Conservation (phyloP, 2,113 vertebrate species). For the Eulacestoma nigropectus region DNA sequence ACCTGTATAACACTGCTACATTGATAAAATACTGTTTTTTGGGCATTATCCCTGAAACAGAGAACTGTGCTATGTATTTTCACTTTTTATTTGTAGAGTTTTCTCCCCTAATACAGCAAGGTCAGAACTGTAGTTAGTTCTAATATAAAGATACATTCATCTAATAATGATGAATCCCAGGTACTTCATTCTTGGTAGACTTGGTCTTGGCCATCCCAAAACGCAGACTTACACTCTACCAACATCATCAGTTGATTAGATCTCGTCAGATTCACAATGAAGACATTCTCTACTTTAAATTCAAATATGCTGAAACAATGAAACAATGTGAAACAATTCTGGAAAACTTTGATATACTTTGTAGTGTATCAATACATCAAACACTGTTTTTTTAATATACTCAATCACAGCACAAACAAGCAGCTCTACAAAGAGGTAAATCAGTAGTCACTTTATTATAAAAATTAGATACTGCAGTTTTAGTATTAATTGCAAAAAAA, state of each 20-base stretch:
- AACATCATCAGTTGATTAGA: background rate
- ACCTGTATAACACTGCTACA: background rate
- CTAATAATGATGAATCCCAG: background rate
- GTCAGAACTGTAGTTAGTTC: background rate
- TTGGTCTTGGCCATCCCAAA: background rate
- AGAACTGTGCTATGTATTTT: background rate
- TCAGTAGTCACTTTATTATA: constrained; percentile 30
- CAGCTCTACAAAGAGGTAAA: background rate
- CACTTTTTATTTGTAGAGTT: background rate
- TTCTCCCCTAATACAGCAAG: background rate
- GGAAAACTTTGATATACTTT: background rate
- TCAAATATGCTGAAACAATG: background rate
- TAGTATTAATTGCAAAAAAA: background rate
- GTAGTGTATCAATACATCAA: background rate
- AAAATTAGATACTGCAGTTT: background rate
- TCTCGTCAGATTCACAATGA: background rate
- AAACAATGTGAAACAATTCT: background rate
- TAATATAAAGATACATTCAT: background rate
- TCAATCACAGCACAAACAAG: background rate
- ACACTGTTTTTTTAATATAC: background rate
- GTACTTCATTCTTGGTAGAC: background rate
- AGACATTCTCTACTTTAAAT: background rate
- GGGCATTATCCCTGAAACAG: background rate
- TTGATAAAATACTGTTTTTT: background rate
- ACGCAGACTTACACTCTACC: background rate